Conservation (phyloP, 2,888 invertebrate genomes). For the Microctonus brassicae region DNA sequence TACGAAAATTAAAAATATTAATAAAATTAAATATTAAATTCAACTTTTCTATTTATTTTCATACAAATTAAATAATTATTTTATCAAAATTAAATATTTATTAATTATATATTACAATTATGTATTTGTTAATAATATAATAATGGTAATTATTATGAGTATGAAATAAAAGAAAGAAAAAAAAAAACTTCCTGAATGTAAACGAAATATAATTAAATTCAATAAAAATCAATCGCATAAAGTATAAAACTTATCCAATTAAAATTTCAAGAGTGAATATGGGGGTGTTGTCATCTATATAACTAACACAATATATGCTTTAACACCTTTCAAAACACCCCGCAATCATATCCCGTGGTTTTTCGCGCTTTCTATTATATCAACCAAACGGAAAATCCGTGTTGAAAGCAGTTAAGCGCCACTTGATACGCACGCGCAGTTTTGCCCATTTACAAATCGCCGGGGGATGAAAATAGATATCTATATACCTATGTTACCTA, state of each 20-base stretch:
- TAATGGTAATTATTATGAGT: no score
- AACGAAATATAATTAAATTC: neutral
- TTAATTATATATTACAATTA: no score
- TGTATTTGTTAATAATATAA: no score
- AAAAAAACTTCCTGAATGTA: neutral
- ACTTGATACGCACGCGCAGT: neutral
- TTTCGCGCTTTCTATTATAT: conserved; percentile 56
- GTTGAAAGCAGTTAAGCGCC: neutral
- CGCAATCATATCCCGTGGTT: conserved; percentile 51
- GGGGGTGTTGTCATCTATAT: neutral
- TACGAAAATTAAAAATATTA: no score
- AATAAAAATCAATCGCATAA: neutral
- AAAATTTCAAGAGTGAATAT: conserved; percentile 26
- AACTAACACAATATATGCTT: no score
- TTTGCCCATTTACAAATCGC: neutral
- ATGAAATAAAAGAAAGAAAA: neutral
- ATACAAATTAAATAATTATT: no score
- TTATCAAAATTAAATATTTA: no score
- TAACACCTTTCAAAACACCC: no score
- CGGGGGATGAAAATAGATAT: neutral
- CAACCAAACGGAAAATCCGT: conserved; percentile 46
- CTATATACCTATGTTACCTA: neutral
- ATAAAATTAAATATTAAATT: no score
- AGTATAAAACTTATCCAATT: conserved; percentile 38
- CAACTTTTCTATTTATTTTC: no score